These are phyloP conservation scores for Pelusios castaneus DNA, from an alignment of 2,113 vertebrate genomes.

Conservation along the genomic window DNA sequence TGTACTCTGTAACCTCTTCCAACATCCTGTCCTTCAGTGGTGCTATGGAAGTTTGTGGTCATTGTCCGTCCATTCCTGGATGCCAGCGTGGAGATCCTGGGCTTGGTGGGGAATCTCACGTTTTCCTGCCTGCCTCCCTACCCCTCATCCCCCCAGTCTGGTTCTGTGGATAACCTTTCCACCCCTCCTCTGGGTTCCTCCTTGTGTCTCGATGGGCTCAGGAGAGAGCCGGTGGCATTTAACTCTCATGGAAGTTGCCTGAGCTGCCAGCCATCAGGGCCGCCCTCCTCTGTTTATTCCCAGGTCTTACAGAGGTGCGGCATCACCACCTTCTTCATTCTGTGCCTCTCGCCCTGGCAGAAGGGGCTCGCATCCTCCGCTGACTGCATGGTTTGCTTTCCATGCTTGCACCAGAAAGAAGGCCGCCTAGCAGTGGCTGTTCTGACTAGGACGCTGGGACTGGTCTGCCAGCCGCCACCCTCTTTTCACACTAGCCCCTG, in stretches of 20 bases:
- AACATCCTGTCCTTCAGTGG: neutral
- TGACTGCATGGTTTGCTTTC: neutral
- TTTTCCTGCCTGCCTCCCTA: neutral
- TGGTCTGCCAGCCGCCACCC: neutral
- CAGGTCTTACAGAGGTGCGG: neutral
- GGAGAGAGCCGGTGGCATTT: neutral
- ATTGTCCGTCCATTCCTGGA: neutral
- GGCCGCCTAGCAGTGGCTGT: neutral
- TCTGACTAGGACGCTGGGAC: accelerated
- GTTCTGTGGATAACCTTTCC: neutral
- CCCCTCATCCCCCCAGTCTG: no score
- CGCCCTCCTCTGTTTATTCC: neutral
- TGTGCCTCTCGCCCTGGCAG: neutral
- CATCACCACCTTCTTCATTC: neutral
- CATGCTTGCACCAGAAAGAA: neutral
- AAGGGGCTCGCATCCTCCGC: accelerated
- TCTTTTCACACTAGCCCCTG: neutral
- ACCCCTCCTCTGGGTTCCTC: neutral
- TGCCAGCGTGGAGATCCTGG: neutral
- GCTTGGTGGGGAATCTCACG: neutral
- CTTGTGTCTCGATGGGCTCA: neutral
- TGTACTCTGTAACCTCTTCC: neutral
- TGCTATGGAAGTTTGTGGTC: neutral
- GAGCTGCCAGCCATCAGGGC: neutral
- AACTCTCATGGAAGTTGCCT: neutral